Evolutionary conservation across 2,888 invertebrate genomes (phyloP).

Genomic region (Epicampocera succincta): DNA sequence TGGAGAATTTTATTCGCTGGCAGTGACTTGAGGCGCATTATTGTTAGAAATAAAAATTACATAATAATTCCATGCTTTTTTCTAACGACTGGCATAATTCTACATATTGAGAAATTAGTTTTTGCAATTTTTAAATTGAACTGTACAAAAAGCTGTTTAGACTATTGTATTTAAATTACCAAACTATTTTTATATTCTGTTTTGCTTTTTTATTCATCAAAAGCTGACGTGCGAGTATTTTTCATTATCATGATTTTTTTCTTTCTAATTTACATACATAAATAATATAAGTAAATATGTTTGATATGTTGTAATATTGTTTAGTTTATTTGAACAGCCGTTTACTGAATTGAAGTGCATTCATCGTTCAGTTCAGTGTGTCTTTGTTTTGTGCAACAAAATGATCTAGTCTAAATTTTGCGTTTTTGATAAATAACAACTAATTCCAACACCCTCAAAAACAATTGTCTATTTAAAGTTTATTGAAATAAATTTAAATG

Average conservation of each 20-base stretch:
- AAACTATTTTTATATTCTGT: background rate
- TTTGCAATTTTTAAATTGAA: constrained; percentile 6
- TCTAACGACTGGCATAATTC: no score
- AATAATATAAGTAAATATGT: constrained; percentile 18
- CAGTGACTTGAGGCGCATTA: no score
- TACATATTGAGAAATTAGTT: no score
- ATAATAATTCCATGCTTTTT: no score
- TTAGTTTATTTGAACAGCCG: constrained; percentile 28
- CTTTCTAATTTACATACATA: no score
- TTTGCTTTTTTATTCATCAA: background rate
- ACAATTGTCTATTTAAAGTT: constrained; percentile 54
- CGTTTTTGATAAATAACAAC: constrained; percentile 43
- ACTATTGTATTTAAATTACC: constrained; percentile 5
- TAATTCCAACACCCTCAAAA: constrained; percentile 61
- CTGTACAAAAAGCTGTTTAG: background rate
- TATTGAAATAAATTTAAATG: constrained; percentile 50
- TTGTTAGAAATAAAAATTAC: no score
- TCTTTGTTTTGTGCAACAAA: constrained; percentile 6
- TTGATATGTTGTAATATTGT: constrained; percentile 11
- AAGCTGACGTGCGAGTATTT: constrained; percentile 10
- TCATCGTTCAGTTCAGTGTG: constrained; percentile 14
- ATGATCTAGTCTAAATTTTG: constrained; percentile 40
- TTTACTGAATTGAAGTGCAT: constrained; percentile 55
- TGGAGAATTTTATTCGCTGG: no score
- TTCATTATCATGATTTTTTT: constrained; percentile 27